Evolutionary conservation across 2,797 vertebrate species (phyloP).

Genomic region (Argya squamiceps): DNA sequence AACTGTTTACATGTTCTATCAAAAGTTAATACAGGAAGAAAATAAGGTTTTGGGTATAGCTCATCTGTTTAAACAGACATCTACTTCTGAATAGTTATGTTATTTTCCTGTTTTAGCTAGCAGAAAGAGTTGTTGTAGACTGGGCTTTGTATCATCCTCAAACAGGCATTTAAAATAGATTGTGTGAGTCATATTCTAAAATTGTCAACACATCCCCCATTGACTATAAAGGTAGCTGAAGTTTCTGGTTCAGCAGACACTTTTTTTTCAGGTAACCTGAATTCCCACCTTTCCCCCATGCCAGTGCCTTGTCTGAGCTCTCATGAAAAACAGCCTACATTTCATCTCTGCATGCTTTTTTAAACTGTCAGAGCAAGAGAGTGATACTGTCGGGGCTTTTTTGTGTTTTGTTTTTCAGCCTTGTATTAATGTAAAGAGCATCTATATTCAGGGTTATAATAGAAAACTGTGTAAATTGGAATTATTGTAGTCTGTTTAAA

Average conservation of each 20-base stretch:
- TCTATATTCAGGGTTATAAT: fast-evolving
- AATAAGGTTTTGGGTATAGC: neutral
- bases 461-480: neutral
- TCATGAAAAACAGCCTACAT: neutral
- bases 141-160: neutral
- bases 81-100: neutral
- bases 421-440: neutral
- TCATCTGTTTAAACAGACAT: neutral
- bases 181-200: neutral
- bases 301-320: neutral
- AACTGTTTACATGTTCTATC: neutral
- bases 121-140: neutral
- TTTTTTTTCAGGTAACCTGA: neutral
- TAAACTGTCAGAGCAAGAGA: neutral
- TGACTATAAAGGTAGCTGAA: neutral
- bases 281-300: neutral
- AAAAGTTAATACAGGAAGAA: neutral
- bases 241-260: neutral
- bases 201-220: neutral
- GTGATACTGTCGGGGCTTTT: fast-evolving
- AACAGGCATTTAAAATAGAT: neutral
- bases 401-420: neutral
- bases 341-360: neutral
- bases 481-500: neutral
- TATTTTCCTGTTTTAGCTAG: neutral